A percentile compares a stretch with the other conserved stretches of the same genome.
Conservation (phyloP, 2,888 invertebrate species). For the Melanchra persicariae region DNA sequence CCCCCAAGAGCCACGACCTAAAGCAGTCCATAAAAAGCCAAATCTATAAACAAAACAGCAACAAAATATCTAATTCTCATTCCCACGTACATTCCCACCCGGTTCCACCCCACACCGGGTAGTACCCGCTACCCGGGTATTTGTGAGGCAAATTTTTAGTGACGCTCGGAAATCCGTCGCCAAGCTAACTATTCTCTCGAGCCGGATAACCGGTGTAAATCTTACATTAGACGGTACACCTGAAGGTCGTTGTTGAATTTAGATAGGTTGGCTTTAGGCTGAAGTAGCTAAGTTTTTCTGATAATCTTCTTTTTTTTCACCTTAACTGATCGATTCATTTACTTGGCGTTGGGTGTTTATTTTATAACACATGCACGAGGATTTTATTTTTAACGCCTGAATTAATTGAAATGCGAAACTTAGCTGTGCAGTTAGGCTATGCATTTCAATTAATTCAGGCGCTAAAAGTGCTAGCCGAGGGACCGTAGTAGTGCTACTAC, state of each 20-base stretch:
- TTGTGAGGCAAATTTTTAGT: conserved; percentile 85
- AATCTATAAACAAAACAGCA: conserved; percentile 4
- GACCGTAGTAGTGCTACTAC: too few species aligned
- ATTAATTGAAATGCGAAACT: too few species aligned
- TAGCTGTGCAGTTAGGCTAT: too few species aligned
- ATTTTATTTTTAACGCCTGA: too few species aligned
- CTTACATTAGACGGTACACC: conserved; percentile 85
- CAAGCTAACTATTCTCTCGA: conserved; percentile 79
- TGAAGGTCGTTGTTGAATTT: conserved; percentile 52
- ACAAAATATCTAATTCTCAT: conserved; percentile 46
- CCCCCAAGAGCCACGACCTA: too few species aligned
- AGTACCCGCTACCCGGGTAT: conserved; percentile 65
- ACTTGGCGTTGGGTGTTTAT: too few species aligned
- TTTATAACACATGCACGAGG: too few species aligned
- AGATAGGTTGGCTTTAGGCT: not conserved
- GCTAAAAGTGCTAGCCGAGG: too few species aligned
- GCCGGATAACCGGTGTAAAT: conserved; percentile 89
- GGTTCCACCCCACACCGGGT: conserved; percentile 34
- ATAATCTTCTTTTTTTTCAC: too few species aligned
- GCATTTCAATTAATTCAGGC: too few species aligned
- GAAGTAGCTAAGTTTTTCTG: not conserved
- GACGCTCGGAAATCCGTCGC: conserved; percentile 82
- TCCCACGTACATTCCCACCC: conserved; percentile 42
- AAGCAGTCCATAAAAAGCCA: not conserved
- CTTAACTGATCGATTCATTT: too few species aligned